Base-by-base conservation (phyloP, 2,888 invertebrate genomes). In the Marronus borbonicus region DNA sequence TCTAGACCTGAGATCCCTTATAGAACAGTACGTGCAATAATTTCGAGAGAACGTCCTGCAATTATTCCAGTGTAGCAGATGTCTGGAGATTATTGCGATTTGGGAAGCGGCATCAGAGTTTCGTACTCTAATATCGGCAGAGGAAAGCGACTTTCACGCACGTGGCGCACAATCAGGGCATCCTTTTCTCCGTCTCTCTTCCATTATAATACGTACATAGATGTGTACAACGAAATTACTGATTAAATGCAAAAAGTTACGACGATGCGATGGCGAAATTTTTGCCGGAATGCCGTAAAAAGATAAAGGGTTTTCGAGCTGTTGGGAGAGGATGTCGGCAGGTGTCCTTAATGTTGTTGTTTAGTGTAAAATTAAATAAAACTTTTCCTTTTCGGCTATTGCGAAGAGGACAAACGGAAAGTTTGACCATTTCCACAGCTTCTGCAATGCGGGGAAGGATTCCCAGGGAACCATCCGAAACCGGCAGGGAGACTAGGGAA, bases 81-180 rank as follows among this genome's bases (percentile, higher is more conserved):
- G 78, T 78, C 75, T 78, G 78, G 64, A 78, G 78, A 78, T 78
- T 78, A 78, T 78, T 78, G 74, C 78, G 78, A 78, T 65, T 68
- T 58, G 31, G 17, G 58, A 44, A 58, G 72, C 44, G 17, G 31
- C 36, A 39, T 39, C 44, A 20, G 49, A 49, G 49, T 69, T 69
- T 69, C 36, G 7, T 28, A 31, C 31, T 69, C 28, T 24, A 49
- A 17, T 49, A 44, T 44, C 20, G 12, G 12, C 44, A n/a, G 44
- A 12, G 39, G 39, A 55, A 49, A 70, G 74, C 50, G 75, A 44
- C 50, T 64, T 76, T 31, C 49, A 65, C 65, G 75, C 75, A 76
- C 75, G 28, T 76, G 75, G 75, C 75, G 75, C 72, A 36, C 72
- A n/a, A 31, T 62, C 28, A 24, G 8, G 39, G 65, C 12, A 20